phyloP scores from a whole-genome alignment of 2,888 invertebrate genomes.

The Mellilla xanthometata region DNA sequence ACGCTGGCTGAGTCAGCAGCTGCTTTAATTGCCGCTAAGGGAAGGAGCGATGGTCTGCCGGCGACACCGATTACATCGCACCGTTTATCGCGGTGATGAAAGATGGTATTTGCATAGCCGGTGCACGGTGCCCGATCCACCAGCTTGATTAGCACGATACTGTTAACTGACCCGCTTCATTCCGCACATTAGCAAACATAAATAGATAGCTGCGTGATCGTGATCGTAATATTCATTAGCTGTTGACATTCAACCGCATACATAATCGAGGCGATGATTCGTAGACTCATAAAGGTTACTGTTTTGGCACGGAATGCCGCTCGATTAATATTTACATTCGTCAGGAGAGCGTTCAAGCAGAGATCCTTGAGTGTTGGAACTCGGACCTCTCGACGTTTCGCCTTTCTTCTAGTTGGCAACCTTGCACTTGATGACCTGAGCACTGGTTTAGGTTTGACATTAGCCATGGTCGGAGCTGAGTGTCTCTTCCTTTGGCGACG shows the following conservation, averaged over 20 bases:
- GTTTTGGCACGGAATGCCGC: conserved; percentile 3
- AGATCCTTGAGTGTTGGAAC: conserved; percentile 75
- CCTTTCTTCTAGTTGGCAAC: conserved; percentile 34
- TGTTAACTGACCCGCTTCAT: conserved; percentile 60
- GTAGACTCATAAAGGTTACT: conserved; percentile 5
- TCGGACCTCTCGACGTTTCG: conserved; percentile 58
- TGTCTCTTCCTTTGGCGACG: conserved; percentile 40
- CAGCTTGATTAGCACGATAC: conserved; percentile 50
- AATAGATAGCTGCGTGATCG: conserved; percentile 30
- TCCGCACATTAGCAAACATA: conserved; percentile 41
- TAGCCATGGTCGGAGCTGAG: conserved; percentile 19
- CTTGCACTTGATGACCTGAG: conserved; percentile 31
- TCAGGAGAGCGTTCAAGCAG: conserved; percentile 80
- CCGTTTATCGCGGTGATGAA: conserved; percentile 28
- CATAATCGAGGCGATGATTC: conserved; percentile 14
- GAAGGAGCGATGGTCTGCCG: conserved; percentile 43
- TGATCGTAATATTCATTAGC: conserved; percentile 29
- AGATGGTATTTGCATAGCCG: conserved; percentile 42
- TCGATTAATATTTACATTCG: conserved; percentile 62
- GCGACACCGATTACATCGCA: conserved; percentile 38
- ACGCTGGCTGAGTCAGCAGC: conserved; percentile 43
- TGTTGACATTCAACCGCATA: conserved; percentile 24
- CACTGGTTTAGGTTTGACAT: conserved; percentile 25
- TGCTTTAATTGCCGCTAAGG: conserved; percentile 27
- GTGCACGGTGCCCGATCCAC: conserved; percentile 40